phyloP scores from a whole-genome alignment of 2,113 vertebrate species.

The Hemichromis elongatus region DNA sequence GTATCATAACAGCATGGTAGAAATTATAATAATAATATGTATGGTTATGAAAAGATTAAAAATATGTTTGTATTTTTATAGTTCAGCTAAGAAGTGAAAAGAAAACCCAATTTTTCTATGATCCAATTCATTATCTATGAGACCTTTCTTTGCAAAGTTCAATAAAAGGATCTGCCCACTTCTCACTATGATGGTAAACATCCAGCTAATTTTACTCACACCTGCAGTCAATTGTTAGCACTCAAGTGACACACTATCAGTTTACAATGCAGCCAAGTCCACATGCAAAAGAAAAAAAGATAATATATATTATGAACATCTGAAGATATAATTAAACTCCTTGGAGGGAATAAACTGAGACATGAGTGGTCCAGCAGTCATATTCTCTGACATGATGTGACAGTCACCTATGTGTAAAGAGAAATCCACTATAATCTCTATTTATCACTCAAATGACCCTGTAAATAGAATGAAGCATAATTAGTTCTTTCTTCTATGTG shows the following conservation, averaged over 20 bases:
- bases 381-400: background rate
- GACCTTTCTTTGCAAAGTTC: background rate
- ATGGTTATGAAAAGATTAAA: background rate
- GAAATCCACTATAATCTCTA: background rate
- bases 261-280: background rate
- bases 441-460: background rate
- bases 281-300: background rate
- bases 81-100: background rate
- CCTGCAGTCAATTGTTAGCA: background rate
- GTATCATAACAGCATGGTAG: background rate
- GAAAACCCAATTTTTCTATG: background rate
- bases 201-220: background rate
- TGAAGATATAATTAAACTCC: background rate
- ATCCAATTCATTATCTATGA: background rate
- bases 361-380: background rate
- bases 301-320: background rate
- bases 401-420: background rate
- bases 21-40: background rate
- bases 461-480: constrained; percentile 9
- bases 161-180: background rate
- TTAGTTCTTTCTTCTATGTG: background rate
- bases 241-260: background rate
- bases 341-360: background rate
- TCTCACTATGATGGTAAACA: background rate
- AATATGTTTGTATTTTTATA: background rate